Evolutionary conservation across 2,888 invertebrate species (phyloP), one percentile per base, ranked within the genome.

Genomic region (Eulithis testata): DNA sequence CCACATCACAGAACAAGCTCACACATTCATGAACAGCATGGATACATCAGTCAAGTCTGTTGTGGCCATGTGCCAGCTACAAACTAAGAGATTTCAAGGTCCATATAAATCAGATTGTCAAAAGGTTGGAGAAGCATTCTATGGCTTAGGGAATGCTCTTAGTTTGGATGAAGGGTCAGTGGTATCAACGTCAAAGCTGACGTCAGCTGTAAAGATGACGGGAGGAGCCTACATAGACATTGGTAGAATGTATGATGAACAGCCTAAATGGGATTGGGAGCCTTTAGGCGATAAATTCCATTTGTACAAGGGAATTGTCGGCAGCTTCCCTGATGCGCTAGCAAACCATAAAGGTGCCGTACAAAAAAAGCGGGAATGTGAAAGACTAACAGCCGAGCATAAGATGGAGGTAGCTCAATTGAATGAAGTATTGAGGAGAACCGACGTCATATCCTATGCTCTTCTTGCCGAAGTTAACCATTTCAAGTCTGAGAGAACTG

Each of bases 401-500:
- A 97, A 97, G 90, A 96, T 98, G 95, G 96, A 96, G 75, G 95
- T 96, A 67, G 94, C 95, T 14, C 97, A 98, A 81, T 92, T 98
- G 69, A 95, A 96, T 71, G 97, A 97, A 81, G 96, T 98, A 11
- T 94, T 96, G 70, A 95, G 96, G 74, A 94, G 98, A 77, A 97
- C 98, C 0, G 99, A 99, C 86, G 95, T 98, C 12, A 96, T 99
- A 80, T 98, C 98, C 0, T 99, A 98, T 84, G 96, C 98, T 2
- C 95, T 98, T 68, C 95, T 99, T 85, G 98, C 99, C 61, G 99
- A 99, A 94, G 96, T 99, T 76, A 96, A 96, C 76, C 98, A 99
- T 87, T 99, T 99, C 85, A 98, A 98, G 84, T 89, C 94, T 36
- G 98, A 98, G 83, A 94, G 98, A 73, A 96, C 97, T 53, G 94